Evolutionary conservation across 2,797 vertebrate genomes (phyloP), one percentile per base, ranked within the genome.

Genomic region (Pangasius sanitwongsei): DNA sequence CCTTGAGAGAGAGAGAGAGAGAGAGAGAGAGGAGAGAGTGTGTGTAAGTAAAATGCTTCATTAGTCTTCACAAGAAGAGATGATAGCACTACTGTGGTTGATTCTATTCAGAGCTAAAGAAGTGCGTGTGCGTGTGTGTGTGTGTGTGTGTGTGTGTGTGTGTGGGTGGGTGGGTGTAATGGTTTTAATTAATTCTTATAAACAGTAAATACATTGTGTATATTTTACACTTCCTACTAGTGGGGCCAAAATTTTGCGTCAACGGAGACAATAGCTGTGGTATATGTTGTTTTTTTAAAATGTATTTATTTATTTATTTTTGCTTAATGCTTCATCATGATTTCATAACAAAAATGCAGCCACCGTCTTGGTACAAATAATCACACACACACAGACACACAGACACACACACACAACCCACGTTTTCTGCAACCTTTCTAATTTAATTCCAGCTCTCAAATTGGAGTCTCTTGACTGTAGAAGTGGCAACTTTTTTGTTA

Each of bases 11-110:
- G 6, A 0, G 37, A 63, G 11, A 34, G 11, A 1, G 11, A 61
- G 20, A 25, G 34, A 61, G 55, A 59, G n/a, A 59, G 28, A 34
- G 7, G n/a, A 20, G 13, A 34, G n/a, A 31, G 75, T 8, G 48
- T 18, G 16, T 57, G 55, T 57, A 57, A 87, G 88, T 91, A 89
- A 93, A 93, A 92, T 88, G 28, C 89, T 92, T 94, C 93, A 92
- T 95, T 83, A 83, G 25, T 8, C 15, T 44, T 63, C 41, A 65
- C 37, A 63, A 65, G 37, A 48, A 65, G 37, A 87, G 87, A 91
- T 87, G 91, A 92, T 93, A 90, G 90, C 85, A 90, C 91, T 88
- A 91, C 90, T 93, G 92, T 93, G 94, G 86, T 90, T 84, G 89
- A 89, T 85, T 69, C 18, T 70, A 4, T 31, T 84, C 37, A 9